phyloP scores from a whole-genome alignment of 2,888 invertebrate genomes.

The Chironomus tentans region DNA sequence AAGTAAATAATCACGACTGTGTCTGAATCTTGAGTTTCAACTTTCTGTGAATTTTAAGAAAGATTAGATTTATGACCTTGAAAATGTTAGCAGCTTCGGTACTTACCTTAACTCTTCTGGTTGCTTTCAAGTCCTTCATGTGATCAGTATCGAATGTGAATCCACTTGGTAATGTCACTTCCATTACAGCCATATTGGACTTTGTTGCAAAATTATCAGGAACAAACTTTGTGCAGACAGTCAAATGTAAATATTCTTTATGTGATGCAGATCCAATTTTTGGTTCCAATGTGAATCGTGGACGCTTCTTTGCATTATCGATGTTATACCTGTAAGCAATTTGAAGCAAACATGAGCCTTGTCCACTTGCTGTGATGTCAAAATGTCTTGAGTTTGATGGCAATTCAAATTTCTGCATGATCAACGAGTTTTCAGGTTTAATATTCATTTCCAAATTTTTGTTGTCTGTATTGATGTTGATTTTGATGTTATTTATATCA shows the following conservation, averaged over 20 bases:
- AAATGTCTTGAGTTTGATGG: conserved; percentile 48
- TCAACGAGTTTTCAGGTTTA: conserved; percentile 66
- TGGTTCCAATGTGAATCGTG: conserved; percentile 76
- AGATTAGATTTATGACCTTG: too few species aligned
- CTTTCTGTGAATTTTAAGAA: conserved; percentile 46
- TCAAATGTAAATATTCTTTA: conserved; percentile 64
- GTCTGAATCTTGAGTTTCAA: conserved; percentile 53
- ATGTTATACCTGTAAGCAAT: conserved; percentile 73
- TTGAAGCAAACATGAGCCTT: conserved; percentile 68
- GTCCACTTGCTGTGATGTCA: conserved; percentile 66
- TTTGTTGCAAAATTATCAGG: conserved; percentile 48
- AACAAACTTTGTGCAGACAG: conserved; percentile 70
- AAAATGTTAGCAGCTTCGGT: too few species aligned
- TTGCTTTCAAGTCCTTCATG: conserved; percentile 43
- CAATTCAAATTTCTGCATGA: conserved; percentile 64
- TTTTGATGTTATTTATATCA: conserved; percentile 37
- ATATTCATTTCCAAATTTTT: conserved; percentile 51
- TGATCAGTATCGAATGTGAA: conserved; percentile 68
- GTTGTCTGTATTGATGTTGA: conserved; percentile 13
- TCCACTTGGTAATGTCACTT: conserved; percentile 74
- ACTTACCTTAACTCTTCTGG: conserved; percentile 38
- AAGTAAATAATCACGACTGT: conserved; percentile 53
- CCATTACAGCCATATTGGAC: conserved; percentile 78
- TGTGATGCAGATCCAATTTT: conserved; percentile 74
- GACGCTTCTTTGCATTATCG: conserved; percentile 72